Conservation (phyloP, 2,888 invertebrate species). For the Drosophila neotestacea region DNA sequence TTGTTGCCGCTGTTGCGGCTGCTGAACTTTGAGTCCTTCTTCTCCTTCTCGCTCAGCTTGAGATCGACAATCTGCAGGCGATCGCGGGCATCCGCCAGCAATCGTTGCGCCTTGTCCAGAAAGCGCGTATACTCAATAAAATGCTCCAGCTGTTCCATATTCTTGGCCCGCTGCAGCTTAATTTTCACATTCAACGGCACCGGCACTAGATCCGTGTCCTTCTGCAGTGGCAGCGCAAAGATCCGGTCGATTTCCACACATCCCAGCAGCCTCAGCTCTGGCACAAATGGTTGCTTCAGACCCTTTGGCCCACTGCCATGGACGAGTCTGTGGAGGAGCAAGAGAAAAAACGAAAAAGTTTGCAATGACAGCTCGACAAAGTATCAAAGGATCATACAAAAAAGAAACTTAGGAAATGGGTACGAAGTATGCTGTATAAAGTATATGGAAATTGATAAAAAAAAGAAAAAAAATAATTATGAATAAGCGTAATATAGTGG, state of each 20-base stretch:
- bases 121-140: conserved; percentile 91
- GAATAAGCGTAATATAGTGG: no score
- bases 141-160: conserved; percentile 91
- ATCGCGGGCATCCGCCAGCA: conserved; percentile 90
- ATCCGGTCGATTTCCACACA: conserved; percentile 93
- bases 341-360: neutral
- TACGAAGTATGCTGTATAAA: no score
- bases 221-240: conserved; percentile 93
- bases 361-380: neutral
- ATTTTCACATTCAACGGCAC: conserved; percentile 94
- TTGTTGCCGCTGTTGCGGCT: conserved; percentile 83
- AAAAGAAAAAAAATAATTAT: no score
- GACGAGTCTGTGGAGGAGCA: conserved; percentile 87
- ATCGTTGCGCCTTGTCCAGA: conserved; percentile 91
- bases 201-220: conserved; percentile 92
- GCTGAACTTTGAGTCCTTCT: conserved; percentile 85
- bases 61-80: conserved; percentile 93
- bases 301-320: conserved; percentile 95
- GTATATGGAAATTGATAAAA: no score
- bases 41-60: conserved; percentile 89
- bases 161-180: conserved; percentile 92
- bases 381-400: neutral
- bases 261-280: conserved; percentile 93
- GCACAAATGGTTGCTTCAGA: conserved; percentile 93
- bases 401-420: no score